These are phyloP conservation scores for Cyanoramphus novaezelandiae DNA, from an alignment of 2,113 vertebrate genomes.

Conservation along the genomic window DNA sequence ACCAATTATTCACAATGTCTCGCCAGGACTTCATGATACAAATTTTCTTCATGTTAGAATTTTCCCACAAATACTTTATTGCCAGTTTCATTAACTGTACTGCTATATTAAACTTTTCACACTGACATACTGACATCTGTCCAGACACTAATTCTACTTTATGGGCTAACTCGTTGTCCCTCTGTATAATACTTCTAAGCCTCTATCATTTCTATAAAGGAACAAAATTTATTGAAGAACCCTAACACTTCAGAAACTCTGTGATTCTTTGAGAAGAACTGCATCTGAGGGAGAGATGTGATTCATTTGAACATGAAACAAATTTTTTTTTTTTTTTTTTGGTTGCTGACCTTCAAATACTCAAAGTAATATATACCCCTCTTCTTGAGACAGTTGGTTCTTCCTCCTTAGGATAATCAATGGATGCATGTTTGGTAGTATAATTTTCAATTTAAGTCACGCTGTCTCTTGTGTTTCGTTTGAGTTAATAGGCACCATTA, in stretches of 20 bases:
- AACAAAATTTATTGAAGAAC: not conserved
- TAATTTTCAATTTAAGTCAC: not conserved
- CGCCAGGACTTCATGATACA: not conserved
- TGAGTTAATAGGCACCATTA: not conserved
- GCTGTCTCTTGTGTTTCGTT: not conserved
- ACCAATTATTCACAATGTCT: not conserved
- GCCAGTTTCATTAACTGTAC: not conserved
- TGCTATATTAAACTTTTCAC: not conserved
- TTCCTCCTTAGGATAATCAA: not conserved
- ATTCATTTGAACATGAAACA: not conserved
- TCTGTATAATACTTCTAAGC: not conserved
- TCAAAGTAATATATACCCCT: not conserved
- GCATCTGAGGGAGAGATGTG: not conserved
- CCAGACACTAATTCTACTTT: not conserved
- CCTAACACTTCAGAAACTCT: not conserved
- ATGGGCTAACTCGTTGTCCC: not conserved
- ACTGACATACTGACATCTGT: not conserved
- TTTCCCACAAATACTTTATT: not conserved
- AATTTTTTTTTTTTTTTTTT: not conserved
- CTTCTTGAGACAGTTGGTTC: not conserved
- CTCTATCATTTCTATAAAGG: not conserved
- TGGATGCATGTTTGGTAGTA: not conserved
- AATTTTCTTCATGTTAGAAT: not conserved
- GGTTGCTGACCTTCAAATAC: not conserved
- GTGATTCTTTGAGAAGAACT: not conserved